Base-by-base conservation (phyloP, 2,113 vertebrate genomes). In the Bubo blakistoni region DNA sequence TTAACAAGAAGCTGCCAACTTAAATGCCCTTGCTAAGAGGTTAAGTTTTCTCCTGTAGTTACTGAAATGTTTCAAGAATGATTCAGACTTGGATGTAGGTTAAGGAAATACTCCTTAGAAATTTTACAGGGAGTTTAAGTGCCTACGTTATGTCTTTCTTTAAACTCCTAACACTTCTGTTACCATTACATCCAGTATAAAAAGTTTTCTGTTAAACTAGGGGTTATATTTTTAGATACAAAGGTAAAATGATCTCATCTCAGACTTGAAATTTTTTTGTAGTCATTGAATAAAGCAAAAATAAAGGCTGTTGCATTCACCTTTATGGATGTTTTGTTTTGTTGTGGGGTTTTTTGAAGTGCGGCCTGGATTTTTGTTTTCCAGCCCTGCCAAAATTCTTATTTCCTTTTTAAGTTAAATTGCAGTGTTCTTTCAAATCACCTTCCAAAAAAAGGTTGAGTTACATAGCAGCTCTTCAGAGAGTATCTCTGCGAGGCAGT, bases 281-380 rank as follows among this genome's bases (percentile, higher is more conserved):
- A 84, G 69, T 91, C 40, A 10, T 54, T 81, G 94, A 93, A 91
- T 74, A 96, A 94, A 96, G 95, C 73, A 96, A 91, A 95, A 87
- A 72, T 65, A 66, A 89, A 93, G 62, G 73, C 88, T 79, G 36
- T 89, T 96, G 82, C 38, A 32, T 86, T 94, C 77, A 89, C 73
- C 73, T 89, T 94, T 70, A 49, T 91, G 22, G 36, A 21, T 94
- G 70, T 76, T 95, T 90, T 96, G 46, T 84, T 95, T 94, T 91
- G 86, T 91, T 92, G 62, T 90, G 82, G 47, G 27, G 5, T 72
- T 91, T 89, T 96, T 96, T 94, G 90, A 96, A 93, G 88, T 59
- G 19, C 88, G 89, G 86, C 94, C 92, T 96, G 86, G 80, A 86
- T 95, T 96, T 92, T 73, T 86, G 63, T 93, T 85, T 96, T 83